Evolutionary conservation across 2,797 vertebrate genomes (phyloP).

Genomic region (Parauchenoglanis punctatus): DNA sequence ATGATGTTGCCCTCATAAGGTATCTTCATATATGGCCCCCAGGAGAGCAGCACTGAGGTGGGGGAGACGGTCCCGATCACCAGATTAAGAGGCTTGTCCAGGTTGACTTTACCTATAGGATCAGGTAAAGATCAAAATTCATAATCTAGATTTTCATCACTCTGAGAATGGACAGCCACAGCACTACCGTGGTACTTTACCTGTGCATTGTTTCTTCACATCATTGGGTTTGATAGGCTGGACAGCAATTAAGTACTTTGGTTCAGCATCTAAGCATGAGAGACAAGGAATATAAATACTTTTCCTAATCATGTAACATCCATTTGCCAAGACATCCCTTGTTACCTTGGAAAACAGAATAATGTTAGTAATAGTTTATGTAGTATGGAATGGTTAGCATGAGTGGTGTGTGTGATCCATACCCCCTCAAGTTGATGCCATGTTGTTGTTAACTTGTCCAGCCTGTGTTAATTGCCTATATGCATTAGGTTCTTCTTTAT

Average conservation of each 20-base stretch:
- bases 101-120: conserved; percentile 82
- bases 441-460: neutral
- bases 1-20: conserved; percentile 85
- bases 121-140: neutral
- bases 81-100: conserved; percentile 88
- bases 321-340: neutral
- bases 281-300: neutral
- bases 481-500: neutral
- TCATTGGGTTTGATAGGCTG: conserved; percentile 80
- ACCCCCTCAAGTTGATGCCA: neutral
- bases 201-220: conserved; percentile 77
- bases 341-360: neutral
- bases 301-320: neutral
- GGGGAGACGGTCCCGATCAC: conserved; percentile 87
- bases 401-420: neutral
- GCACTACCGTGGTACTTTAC: conserved; percentile 52
- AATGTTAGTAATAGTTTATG: neutral
- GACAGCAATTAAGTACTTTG: conserved; percentile 90
- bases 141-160: neutral
- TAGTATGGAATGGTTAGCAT: neutral
- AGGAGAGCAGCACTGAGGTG: conserved; percentile 89
- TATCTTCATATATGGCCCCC: conserved; percentile 87
- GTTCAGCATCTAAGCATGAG: conserved; percentile 80
- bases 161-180: neutral
- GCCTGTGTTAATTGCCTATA: neutral